Conservation (phyloP, 1,140 invertebrate species). For the Hylyphantes graminicola region DNA sequence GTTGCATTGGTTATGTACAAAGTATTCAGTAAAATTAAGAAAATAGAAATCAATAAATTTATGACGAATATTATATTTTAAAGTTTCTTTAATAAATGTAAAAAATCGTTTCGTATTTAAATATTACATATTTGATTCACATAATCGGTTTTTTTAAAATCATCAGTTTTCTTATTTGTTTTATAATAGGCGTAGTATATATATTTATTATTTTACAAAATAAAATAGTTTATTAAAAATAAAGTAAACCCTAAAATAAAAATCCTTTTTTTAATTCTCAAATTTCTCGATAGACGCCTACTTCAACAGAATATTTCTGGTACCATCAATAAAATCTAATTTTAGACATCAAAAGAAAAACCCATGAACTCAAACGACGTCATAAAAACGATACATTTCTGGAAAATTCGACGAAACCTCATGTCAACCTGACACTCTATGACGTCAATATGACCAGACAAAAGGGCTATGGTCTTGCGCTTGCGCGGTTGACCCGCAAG, state of each 20-base stretch:
- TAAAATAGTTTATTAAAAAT: too few species aligned
- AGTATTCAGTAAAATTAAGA: too few species aligned
- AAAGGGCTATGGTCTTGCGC: conserved; percentile 12
- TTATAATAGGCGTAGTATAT: too few species aligned
- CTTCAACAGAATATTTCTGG: not conserved
- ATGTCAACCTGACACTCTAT: not conserved
- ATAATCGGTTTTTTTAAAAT: too few species aligned
- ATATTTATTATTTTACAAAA: too few species aligned
- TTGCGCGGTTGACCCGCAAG: conserved; percentile 31
- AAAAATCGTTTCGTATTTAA: too few species aligned
- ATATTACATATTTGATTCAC: too few species aligned
- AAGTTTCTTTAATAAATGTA: too few species aligned
- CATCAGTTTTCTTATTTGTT: too few species aligned
- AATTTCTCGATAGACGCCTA: not conserved
- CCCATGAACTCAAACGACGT: not conserved
- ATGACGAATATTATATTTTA: too few species aligned
- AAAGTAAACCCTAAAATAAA: not conserved
- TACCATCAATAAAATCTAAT: not conserved
- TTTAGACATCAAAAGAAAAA: not conserved
- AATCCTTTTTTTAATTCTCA: not conserved
- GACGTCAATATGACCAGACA: conserved; percentile 22
- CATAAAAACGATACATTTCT: not conserved
- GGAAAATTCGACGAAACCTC: not conserved
- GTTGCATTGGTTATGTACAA: too few species aligned
- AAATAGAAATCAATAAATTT: too few species aligned